Percentiles rank a stretch among this genome's conserved stretches.
These are phyloP conservation scores for Nemotelus pantherinus DNA, from an alignment of 2,888 invertebrate genomes.

Conservation along the genomic window DNA sequence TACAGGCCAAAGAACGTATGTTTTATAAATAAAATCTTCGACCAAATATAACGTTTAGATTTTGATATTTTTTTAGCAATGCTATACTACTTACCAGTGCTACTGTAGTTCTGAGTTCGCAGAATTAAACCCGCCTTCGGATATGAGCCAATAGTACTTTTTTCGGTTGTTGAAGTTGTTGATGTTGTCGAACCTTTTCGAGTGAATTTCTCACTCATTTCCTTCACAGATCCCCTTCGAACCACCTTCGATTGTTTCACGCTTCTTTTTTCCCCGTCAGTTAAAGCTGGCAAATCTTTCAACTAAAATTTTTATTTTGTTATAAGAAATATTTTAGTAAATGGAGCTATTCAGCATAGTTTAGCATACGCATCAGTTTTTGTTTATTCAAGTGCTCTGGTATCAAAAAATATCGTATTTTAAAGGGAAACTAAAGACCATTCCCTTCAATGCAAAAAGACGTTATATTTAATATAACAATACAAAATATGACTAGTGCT, in stretches of 20 bases:
- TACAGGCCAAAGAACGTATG: slow-evolving; percentile 46
- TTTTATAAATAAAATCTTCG: neutral
- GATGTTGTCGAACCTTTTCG: slow-evolving; percentile 67
- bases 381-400: no score
- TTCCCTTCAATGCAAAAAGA: no score
- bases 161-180: slow-evolving; percentile 54
- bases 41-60: neutral
- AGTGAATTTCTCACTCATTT: slow-evolving; percentile 81
- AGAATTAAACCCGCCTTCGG: slow-evolving; percentile 81
- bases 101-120: slow-evolving; percentile 66
- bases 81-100: slow-evolving; percentile 2
- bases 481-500: no score
- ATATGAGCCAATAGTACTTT: slow-evolving; percentile 62
- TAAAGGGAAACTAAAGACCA: no score
- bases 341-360: no score
- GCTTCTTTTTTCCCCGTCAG: slow-evolving; percentile 6
- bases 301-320: slow-evolving; percentile 21
- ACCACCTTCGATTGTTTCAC: slow-evolving; percentile 62
- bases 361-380: no score
- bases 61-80: neutral
- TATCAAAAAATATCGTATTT: no score
- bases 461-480: no score
- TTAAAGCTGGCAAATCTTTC: slow-evolving; percentile 55
- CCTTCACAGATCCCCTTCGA: slow-evolving; percentile 79
- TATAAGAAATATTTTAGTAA: neutral